Evolutionary conservation across 2,888 invertebrate genomes (phyloP).

Genomic region (Carpatolechia fugitivella): DNA sequence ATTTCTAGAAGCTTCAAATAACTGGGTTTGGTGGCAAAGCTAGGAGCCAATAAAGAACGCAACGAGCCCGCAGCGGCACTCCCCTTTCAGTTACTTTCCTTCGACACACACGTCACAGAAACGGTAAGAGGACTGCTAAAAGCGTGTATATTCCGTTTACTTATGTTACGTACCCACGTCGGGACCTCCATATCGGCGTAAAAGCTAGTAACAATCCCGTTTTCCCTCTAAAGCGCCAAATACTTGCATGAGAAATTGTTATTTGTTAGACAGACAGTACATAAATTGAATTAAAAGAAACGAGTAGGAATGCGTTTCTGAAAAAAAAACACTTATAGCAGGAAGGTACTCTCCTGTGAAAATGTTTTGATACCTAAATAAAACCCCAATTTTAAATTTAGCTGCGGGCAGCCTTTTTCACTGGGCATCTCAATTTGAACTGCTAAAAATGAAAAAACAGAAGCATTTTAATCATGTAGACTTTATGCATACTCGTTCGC

Average conservation of each 20-base stretch:
- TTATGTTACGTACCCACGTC: conserved; percentile 20
- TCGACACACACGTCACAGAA: conserved; percentile 22
- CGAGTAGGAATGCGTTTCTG: too few relatives aligned
- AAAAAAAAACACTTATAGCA: too few relatives aligned
- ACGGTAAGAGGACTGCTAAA: conserved; percentile 32
- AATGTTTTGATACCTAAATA: too few relatives aligned
- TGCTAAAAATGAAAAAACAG: not conserved
- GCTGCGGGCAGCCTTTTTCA: too few relatives aligned
- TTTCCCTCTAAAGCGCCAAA: not conserved
- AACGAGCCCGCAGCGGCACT: not conserved
- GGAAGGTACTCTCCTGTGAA: too few relatives aligned
- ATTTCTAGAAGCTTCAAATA: not conserved
- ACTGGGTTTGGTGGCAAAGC: not conserved
- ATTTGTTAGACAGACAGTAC: too few relatives aligned
- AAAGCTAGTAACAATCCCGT: conserved; percentile 8
- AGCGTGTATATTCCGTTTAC: conserved; percentile 35
- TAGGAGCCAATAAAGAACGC: conserved; percentile 1
- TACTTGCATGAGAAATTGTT: not conserved
- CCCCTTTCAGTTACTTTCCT: conserved; percentile 21
- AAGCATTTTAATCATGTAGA: not conserved
- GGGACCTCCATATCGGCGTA: not conserved
- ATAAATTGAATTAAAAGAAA: too few relatives aligned
- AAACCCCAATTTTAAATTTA: too few relatives aligned
- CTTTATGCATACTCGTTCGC: not conserved
- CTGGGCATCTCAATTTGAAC: too few relatives aligned